Evolutionary conservation across 2,888 invertebrate species (phyloP).

Genomic region (Stegophylla sp.): DNA sequence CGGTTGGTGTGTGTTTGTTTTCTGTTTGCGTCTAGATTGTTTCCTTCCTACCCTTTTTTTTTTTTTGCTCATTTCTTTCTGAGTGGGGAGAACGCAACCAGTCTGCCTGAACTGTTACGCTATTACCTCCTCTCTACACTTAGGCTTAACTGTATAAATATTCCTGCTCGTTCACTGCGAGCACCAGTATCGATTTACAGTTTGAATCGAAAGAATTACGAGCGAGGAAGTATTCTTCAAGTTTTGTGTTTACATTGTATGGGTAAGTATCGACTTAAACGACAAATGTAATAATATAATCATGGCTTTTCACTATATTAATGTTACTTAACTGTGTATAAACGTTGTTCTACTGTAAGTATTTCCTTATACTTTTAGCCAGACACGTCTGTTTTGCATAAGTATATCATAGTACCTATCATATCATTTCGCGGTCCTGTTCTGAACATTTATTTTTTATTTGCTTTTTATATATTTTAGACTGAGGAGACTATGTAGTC

Average conservation of each 20-base stretch:
- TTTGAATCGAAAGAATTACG: not conserved
- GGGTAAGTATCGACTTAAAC: slow-evolving; percentile 53
- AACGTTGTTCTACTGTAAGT: too few relatives aligned
- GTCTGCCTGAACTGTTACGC: not conserved
- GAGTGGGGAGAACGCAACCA: slow-evolving; percentile 31
- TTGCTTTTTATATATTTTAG: too few relatives aligned
- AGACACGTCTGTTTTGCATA: too few relatives aligned
- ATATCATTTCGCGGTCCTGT: too few relatives aligned
- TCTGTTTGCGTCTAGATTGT: not conserved
- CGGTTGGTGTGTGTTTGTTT: not conserved
- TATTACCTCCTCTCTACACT: not conserved
- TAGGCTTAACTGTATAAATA: slow-evolving; percentile 23
- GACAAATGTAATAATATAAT: not conserved
- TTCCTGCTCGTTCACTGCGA: not conserved
- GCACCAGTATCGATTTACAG: not conserved
- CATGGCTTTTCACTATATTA: too few relatives aligned
- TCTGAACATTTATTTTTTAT: too few relatives aligned
- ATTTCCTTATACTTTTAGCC: too few relatives aligned
- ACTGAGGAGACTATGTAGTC: too few relatives aligned
- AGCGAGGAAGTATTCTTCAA: slow-evolving; percentile 38
- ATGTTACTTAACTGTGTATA: too few relatives aligned
- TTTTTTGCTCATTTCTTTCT: not conserved
- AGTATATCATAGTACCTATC: too few relatives aligned
- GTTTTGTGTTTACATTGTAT: slow-evolving; percentile 60
- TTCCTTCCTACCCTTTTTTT: not conserved